phyloP scores from a whole-genome alignment of 2,888 invertebrate genomes.

The Chymomyza amoena region DNA sequence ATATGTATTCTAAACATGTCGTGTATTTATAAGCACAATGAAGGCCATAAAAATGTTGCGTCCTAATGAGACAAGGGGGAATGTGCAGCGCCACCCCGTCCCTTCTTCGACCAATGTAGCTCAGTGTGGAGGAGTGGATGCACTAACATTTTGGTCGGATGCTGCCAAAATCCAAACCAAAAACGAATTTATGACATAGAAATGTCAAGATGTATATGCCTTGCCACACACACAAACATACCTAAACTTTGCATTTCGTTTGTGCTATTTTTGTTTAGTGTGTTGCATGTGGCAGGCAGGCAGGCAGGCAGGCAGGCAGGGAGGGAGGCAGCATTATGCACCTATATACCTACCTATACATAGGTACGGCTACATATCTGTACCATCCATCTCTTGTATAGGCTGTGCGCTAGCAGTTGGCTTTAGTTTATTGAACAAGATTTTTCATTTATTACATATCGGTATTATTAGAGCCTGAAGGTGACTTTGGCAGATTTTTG shows the following conservation, averaged over 20 bases:
- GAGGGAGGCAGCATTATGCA: no score
- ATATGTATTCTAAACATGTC: background rate
- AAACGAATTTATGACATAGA: slow-evolving; percentile 59
- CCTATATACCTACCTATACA: background rate
- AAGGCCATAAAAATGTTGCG: background rate
- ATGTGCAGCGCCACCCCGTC: background rate
- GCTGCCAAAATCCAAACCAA: slow-evolving; percentile 26
- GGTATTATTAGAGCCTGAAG: slow-evolving; percentile 37
- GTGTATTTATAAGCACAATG: background rate
- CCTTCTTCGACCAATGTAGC: background rate
- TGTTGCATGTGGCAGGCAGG: slow-evolving; percentile 9
- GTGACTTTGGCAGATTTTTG: slow-evolving; percentile 42
- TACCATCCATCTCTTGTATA: slow-evolving; percentile 5
- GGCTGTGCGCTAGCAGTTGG: slow-evolving; percentile 20
- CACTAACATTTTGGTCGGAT: background rate
- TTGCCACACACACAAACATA: background rate
- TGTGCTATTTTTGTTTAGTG: background rate
- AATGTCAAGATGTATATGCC: slow-evolving; percentile 50
- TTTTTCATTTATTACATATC: background rate
- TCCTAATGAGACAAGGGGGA: background rate
- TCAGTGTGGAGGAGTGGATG: background rate
- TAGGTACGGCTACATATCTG: no score
- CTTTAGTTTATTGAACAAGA: slow-evolving; percentile 28
- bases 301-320: background rate
- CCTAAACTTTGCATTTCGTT: background rate